Evolutionary conservation across 2,797 vertebrate genomes (phyloP), one percentile per base, ranked within the genome.

Genomic region (Acanthurus tractus): DNA sequence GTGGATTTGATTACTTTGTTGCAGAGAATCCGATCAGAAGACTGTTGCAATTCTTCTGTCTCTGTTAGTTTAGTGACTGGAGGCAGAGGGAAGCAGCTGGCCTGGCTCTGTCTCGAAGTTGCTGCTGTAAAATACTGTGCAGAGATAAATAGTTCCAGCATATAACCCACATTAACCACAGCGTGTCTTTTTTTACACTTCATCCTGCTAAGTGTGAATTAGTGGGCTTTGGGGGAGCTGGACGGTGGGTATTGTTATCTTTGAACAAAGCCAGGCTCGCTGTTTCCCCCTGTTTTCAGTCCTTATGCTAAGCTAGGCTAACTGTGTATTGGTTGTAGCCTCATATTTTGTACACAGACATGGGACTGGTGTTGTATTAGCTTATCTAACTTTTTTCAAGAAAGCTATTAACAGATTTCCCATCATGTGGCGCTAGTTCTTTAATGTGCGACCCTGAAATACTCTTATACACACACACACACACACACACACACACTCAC

Each of bases 231-330:
- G 0, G 38, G 11, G 38, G 10, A 9, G 38, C 38, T 40, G 8
- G 38, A 9, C 11, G 11, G 38, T 40, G 38, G 8, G 38, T 40
- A 9, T 40, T 40, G 38, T 9, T 40, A 40, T 12, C 8, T 40
- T 40, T 40, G 4, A 11, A 18, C 40, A 59, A 15, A 38, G 20
- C 36, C 34, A n/a, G 8, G 22, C 52, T 29, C 18, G 52, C 52
- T 56, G 40, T 56, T 29, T 34, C 11, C 58, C 6, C 9, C 20
- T 17, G 6, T n/a, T 15, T 42, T 8, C 13, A 59, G 38, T 53
- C 46, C 64, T 55, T 48, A 23, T 25, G 38, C 58, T 48, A 25
- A 63, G 23, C 10, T 50, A 63, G 59, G 36, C 10, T 50, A 63
- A 65, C 48, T 1, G 3, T 53, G 20, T 23, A 5, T 56, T 23